phyloP scores from a whole-genome alignment of 2,888 invertebrate genomes.

The Pandemis cinnamomeana region DNA sequence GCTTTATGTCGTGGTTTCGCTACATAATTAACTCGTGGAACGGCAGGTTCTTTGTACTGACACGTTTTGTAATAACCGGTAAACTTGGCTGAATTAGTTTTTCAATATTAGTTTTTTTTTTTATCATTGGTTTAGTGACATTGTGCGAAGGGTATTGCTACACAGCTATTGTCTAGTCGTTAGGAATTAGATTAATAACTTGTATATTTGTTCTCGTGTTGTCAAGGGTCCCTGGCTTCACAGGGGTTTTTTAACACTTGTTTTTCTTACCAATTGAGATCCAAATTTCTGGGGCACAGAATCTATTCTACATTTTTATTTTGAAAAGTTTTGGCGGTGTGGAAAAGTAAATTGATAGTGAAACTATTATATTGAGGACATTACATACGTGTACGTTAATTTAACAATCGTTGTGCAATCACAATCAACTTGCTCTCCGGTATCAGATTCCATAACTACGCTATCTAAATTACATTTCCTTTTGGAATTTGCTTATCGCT shows the following conservation, averaged over 20 bases:
- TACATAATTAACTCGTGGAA: background rate
- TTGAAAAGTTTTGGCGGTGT: too few species aligned
- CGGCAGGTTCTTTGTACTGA: background rate
- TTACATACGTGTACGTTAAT: background rate
- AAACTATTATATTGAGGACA: background rate
- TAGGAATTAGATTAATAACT: too few species aligned
- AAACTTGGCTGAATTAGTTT: background rate
- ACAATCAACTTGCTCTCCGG: conserved; percentile 8
- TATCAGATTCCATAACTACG: conserved; percentile 28
- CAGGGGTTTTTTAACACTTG: too few species aligned
- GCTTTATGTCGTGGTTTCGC: background rate
- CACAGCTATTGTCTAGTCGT: too few species aligned
- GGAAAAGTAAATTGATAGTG: too few species aligned
- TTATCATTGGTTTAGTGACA: too few species aligned
- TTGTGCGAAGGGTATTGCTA: too few species aligned
- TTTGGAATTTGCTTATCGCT: conserved; percentile 1
- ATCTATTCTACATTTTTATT: too few species aligned
- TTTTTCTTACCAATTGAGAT: too few species aligned
- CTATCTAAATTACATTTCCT: conserved; percentile 19
- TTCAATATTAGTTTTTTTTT: background rate
- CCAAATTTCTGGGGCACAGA: too few species aligned
- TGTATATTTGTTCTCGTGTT: too few species aligned
- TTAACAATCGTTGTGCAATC: conserved; percentile 15
- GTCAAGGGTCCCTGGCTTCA: too few species aligned
- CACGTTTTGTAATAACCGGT: background rate